phyloP scores from a whole-genome alignment of 2,113 vertebrate species.

The Conger conger region DNA sequence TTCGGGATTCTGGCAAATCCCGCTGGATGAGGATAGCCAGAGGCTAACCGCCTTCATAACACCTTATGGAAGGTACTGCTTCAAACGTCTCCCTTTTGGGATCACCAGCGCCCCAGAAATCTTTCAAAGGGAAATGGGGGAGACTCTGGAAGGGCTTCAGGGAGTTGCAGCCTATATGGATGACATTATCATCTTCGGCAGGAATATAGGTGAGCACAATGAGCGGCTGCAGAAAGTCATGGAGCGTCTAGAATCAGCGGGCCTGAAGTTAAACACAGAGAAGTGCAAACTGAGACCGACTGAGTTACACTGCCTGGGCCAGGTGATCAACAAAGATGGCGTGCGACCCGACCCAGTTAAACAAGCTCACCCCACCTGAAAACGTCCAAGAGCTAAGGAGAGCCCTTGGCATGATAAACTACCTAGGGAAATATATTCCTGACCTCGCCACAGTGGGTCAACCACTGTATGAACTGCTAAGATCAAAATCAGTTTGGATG shows the following conservation, averaged over 20 bases:
- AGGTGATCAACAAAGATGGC: slow-evolving; percentile 8
- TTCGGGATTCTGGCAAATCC: background rate
- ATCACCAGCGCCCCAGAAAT: background rate
- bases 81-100: background rate
- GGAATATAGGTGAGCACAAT: background rate
- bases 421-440: slow-evolving; percentile 20
- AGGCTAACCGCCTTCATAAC: background rate
- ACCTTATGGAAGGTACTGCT: slow-evolving; percentile 10
- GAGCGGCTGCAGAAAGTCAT: background rate
- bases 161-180: too few relatives aligned
- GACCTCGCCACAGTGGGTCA: slow-evolving; percentile 12
- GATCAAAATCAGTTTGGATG: slow-evolving; percentile 10
- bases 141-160: too few relatives aligned
- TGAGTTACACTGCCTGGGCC: slow-evolving; percentile 25
- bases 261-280: slow-evolving; percentile 24
- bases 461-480: slow-evolving; percentile 17
- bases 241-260: background rate
- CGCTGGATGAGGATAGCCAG: background rate
- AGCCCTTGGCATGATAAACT: slow-evolving; percentile 19
- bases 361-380: slow-evolving; percentile 9
- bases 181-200: too few relatives aligned
- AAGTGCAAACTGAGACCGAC: slow-evolving; percentile 14
- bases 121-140: too few relatives aligned
- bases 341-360: slow-evolving; percentile 20
- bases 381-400: slow-evolving; percentile 18